These are phyloP conservation scores for Papilio helenus DNA, from an alignment of 1,140 invertebrate genomes.

Conservation along the genomic window DNA sequence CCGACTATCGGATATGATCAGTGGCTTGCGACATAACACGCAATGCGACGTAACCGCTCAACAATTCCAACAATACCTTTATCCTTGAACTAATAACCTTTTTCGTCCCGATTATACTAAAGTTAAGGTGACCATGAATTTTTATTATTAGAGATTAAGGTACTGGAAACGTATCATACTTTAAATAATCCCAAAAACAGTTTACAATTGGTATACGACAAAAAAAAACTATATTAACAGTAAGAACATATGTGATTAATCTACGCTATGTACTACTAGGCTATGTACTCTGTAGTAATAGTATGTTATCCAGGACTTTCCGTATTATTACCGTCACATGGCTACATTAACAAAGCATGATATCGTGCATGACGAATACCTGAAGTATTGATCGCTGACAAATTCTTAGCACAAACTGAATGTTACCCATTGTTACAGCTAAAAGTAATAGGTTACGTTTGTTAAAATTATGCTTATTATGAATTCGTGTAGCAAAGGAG, in stretches of 20 bases:
- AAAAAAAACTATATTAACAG: too few relatives aligned
- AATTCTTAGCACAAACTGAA: conserved; percentile 4
- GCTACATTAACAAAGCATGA: conserved; percentile 26
- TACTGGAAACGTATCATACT: too few relatives aligned
- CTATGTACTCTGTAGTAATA: too few relatives aligned
- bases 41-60: conserved; percentile 36
- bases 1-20: conserved; percentile 2
- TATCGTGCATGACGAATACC: conserved; percentile 32
- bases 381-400: conserved; percentile 34
- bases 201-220: too few relatives aligned
- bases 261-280: too few relatives aligned
- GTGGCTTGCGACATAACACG: conserved; percentile 15
- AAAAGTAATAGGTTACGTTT: neutral
- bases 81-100: conserved; percentile 56
- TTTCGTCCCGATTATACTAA: conserved; percentile 40
- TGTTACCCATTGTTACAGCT: conserved; percentile 18
- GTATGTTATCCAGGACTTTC: neutral
- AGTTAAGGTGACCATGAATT: conserved; percentile 19
- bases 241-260: too few relatives aligned
- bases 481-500: neutral
- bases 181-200: too few relatives aligned
- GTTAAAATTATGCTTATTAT: neutral
- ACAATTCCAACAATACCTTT: conserved; percentile 46
- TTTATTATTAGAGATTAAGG: neutral
- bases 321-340: neutral